Percentiles rank a stretch among this genome's conserved stretches.
Conservation (phyloP, 2,113 vertebrate species). For the Haliaeetus leucogaster region DNA sequence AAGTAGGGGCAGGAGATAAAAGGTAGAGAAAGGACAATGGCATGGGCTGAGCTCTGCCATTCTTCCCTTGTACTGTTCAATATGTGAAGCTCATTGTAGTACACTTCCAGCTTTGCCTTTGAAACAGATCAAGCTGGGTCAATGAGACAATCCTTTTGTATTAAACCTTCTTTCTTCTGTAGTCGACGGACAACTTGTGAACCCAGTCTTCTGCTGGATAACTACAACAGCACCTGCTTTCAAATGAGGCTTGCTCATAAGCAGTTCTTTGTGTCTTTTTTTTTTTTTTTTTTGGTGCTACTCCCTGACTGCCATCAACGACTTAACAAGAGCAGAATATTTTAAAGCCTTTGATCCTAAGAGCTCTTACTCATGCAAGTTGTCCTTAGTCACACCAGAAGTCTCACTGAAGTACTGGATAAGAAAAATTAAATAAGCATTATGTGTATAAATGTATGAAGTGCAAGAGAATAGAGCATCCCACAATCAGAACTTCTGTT, state of each 20-base stretch:
- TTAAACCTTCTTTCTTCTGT: conserved; percentile 21
- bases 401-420: neutral
- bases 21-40: conserved; percentile 29
- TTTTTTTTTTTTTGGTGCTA: neutral
- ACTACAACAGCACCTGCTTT: neutral
- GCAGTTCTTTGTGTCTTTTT: neutral
- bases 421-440: neutral
- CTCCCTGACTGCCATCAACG: neutral
- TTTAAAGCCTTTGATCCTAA: conserved; percentile 7
- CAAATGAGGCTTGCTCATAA: conserved; percentile 26
- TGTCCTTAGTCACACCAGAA: conserved; percentile 11
- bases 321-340: neutral
- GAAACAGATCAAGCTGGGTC: conserved; percentile 68
- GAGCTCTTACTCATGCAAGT: neutral
- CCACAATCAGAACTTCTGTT: neutral
- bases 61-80: conserved; percentile 58
- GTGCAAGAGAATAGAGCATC: neutral
- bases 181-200: conserved; percentile 28
- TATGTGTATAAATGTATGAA: neutral
- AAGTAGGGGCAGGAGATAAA: conserved; percentile 7
- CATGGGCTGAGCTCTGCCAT: conserved; percentile 58
- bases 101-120: conserved; percentile 63
- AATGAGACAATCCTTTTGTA: conserved; percentile 48
- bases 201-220: neutral
- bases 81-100: conserved; percentile 54